These are phyloP conservation scores for Microtus richardsoni DNA, from an alignment of 2,113 vertebrate genomes.

Conservation along the genomic window DNA sequence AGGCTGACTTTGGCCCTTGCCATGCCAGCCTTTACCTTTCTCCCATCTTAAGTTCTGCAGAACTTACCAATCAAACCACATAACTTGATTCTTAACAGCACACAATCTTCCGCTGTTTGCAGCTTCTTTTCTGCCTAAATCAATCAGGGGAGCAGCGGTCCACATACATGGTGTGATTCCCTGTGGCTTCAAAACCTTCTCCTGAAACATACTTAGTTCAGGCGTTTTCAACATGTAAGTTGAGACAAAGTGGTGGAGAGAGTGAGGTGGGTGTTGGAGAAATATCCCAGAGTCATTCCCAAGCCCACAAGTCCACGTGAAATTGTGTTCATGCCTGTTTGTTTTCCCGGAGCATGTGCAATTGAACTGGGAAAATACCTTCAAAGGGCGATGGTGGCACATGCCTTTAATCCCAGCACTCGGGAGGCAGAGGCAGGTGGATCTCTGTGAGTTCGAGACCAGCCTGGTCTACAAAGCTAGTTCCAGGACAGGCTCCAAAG, in stretches of 20 bases:
- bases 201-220: not conserved
- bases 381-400: not conserved
- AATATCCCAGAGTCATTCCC: not conserved
- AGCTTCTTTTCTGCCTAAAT: conserved; percentile 58
- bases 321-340: not conserved
- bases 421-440: no score
- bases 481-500: no score
- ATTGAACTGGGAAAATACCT: not conserved
- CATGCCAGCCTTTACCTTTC: not conserved
- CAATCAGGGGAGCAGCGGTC: not conserved
- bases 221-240: conserved; percentile 39
- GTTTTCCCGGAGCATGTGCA: not conserved
- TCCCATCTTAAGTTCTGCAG: not conserved
- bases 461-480: no score
- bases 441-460: no score
- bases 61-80: not conserved
- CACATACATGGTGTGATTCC: conserved; percentile 32
- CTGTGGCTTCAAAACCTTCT: conserved; percentile 39
- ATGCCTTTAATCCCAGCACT: no score
- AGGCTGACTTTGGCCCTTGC: not conserved
- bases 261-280: not conserved
- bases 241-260: not conserved
- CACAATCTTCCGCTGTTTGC: not conserved
- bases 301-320: not conserved
- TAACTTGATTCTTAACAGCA: conserved; percentile 43